phyloP scores from a whole-genome alignment of 1,140 invertebrate genomes.

The Euglossa dilemma region DNA sequence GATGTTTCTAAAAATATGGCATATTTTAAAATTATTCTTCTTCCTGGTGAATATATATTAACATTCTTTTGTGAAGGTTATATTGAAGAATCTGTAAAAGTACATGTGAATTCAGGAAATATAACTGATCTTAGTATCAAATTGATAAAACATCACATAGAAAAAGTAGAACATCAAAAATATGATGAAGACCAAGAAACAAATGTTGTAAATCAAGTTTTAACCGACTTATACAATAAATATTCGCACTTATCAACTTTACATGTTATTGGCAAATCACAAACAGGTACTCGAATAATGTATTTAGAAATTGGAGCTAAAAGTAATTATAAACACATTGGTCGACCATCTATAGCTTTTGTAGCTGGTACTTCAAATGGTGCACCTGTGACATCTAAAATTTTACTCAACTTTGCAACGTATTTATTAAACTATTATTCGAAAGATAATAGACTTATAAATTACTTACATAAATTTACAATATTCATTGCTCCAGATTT shows the following conservation, averaged over 20 bases:
- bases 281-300: slow-evolving; percentile 64
- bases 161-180: slow-evolving; percentile 20
- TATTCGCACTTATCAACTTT: slow-evolving; percentile 73
- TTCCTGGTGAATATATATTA: slow-evolving; percentile 85
- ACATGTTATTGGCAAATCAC: slow-evolving; percentile 69
- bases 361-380: slow-evolving; percentile 71
- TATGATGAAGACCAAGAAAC: slow-evolving; percentile 23
- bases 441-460: slow-evolving; percentile 59
- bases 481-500: slow-evolving; percentile 76
- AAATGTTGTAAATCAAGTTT: slow-evolving; percentile 60
- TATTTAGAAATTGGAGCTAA: slow-evolving; percentile 73
- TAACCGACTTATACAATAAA: slow-evolving; percentile 72
- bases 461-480: slow-evolving; percentile 71
- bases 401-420: slow-evolving; percentile 72
- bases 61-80: slow-evolving; percentile 85
- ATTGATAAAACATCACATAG: slow-evolving; percentile 49
- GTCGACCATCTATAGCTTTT: slow-evolving; percentile 75
- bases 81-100: slow-evolving; percentile 77
- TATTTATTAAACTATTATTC: slow-evolving; percentile 73
- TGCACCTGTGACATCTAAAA: slow-evolving; percentile 72
- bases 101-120: slow-evolving; percentile 76
- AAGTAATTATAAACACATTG: slow-evolving; percentile 48
- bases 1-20: slow-evolving; percentile 86
- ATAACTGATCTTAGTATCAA: slow-evolving; percentile 74
- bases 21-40: slow-evolving; percentile 87